These are phyloP conservation scores for Seladonia tumulorum DNA, from an alignment of 2,888 invertebrate genomes.

Conservation along the genomic window DNA sequence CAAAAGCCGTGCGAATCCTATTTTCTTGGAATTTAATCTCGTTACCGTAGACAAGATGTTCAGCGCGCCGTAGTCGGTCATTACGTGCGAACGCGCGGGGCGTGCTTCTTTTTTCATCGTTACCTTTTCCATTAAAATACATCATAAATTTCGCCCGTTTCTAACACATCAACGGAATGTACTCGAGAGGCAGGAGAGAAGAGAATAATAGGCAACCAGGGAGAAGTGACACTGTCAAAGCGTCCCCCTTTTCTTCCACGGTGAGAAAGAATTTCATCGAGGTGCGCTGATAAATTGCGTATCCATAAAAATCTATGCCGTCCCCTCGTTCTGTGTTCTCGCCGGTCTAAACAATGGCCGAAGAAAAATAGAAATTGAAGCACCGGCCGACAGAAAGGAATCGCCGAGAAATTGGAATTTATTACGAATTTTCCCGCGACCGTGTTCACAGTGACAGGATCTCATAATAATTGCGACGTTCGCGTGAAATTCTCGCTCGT, in stretches of 20 bases:
- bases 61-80: background rate
- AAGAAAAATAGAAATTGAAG: slow-evolving; percentile 6
- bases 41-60: background rate
- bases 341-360: background rate
- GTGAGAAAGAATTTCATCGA: background rate
- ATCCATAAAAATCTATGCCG: slow-evolving; percentile 11
- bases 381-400: background rate
- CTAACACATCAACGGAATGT: background rate
- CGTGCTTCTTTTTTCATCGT: background rate
- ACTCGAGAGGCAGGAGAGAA: background rate
- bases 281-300: background rate
- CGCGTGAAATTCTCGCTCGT: background rate
- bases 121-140: background rate
- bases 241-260: background rate
- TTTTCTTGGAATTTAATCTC: background rate
- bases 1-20: background rate
- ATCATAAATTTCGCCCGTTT: background rate
- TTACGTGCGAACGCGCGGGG: background rate
- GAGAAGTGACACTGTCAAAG: background rate
- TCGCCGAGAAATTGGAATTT: background rate
- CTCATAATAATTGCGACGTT: background rate
- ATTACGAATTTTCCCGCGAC: background rate
- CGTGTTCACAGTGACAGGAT: background rate
- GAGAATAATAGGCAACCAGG: background rate
- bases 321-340: background rate